Base-by-base conservation (phyloP, 2,113 vertebrate species). In the Callopanchax toddi region DNA sequence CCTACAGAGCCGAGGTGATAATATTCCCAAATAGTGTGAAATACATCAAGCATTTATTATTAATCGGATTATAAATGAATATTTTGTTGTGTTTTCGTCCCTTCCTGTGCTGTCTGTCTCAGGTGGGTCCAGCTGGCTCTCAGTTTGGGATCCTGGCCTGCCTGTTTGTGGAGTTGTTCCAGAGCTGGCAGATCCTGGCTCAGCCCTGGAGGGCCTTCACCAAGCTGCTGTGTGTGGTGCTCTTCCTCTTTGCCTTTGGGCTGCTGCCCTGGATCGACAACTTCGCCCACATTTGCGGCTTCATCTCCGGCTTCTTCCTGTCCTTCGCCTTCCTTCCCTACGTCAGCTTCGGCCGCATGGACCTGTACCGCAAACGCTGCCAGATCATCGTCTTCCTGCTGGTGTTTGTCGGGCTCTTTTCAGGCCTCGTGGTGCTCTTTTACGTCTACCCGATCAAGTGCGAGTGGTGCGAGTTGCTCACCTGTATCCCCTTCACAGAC, bases 221-320 rank as follows among this genome's bases (percentile, higher is more conserved):
- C 87, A 99, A 99, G 86, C 93, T 99, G 46, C 88, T 98, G 81
- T 96, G 94, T 0, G 95, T 99, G 83, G 95, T 99, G 69, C 94
- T 99, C 61, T 97, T 96, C 91, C 95, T 99, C 56, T 99, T 99
- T 68, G 91, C 96, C 89, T 98, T 98, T 3, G 97, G 97, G 40
- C 93, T 99, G 80, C 86, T 99, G 89, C 97, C 97, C 63, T 99
- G 97, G 97, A 97, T 98, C 1, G 97, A 99, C 91, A 99, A 99
- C 80, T 98, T 99, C 0, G 97, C 97, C 76, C 97, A 99, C 89
- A 94, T 98, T 82, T 94, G 92, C 0, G 97, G 97, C 86, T 99
- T 99, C 82, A 73, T 97, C 89, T 98, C 96, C 0, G 97, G 97
- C 81, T 95, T 99, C 89, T 98, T 99, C 89, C 93, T 99, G 58